Evolutionary conservation across 2,113 vertebrate species (phyloP).

Genomic region (Piprites chloris): DNA sequence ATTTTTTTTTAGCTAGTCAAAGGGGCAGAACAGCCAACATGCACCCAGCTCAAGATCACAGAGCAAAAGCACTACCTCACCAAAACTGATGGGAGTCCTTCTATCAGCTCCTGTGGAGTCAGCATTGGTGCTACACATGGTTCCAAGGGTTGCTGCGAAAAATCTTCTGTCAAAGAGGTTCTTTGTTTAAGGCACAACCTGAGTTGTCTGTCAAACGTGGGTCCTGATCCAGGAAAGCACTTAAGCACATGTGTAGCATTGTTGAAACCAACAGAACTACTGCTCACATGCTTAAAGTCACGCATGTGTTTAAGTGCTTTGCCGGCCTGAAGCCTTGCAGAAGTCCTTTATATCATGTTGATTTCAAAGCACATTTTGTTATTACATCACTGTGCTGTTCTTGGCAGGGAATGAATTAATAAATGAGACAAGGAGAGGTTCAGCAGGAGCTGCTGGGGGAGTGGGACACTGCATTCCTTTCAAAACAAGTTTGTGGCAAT

Average conservation of each 20-base stretch:
- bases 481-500: slow-evolving; percentile 12
- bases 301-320: slow-evolving; percentile 59
- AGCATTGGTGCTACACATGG: not conserved
- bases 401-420: slow-evolving; percentile 62
- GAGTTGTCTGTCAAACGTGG: slow-evolving; percentile 56
- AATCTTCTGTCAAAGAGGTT: slow-evolving; percentile 42
- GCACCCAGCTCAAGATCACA: not conserved
- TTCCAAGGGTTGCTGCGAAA: not conserved
- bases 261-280: slow-evolving; percentile 34
- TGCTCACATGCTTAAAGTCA: slow-evolving; percentile 29
- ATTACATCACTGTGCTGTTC: slow-evolving; percentile 56
- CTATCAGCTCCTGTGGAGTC: slow-evolving; percentile 5
- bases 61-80: not conserved
- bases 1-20: not conserved
- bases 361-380: slow-evolving; percentile 59
- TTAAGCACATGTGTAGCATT: slow-evolving; percentile 61
- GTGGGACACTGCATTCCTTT: slow-evolving; percentile 43
- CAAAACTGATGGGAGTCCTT: not conserved
- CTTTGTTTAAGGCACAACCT: slow-evolving; percentile 62
- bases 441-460: slow-evolving; percentile 22
- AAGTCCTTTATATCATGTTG: slow-evolving; percentile 63
- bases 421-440: slow-evolving; percentile 56
- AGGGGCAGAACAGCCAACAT: not conserved
- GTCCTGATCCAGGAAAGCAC: slow-evolving; percentile 53
- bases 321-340: slow-evolving; percentile 56